Conservation (phyloP, 2,888 invertebrate species). For the Neoitamus cyanurus region DNA sequence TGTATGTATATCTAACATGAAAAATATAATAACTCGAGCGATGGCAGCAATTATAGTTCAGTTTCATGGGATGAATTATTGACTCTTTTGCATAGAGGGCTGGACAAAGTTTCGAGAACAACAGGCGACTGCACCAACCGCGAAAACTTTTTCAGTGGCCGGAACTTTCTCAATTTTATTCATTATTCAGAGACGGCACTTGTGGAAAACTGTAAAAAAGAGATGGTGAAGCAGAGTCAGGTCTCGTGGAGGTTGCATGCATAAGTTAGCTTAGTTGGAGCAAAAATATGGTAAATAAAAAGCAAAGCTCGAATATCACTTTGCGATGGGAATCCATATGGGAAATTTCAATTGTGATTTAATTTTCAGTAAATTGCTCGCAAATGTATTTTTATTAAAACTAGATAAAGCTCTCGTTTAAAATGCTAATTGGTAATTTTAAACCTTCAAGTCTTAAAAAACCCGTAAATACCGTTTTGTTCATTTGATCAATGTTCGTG, state of each 20-base stretch:
- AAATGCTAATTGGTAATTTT: too few species aligned
- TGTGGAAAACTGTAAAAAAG: background rate
- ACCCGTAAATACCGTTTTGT: too few species aligned
- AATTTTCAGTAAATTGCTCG: too few species aligned
- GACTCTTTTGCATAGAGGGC: background rate
- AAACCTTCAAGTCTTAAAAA: too few species aligned
- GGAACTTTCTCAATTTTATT: conserved; percentile 2
- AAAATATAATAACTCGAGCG: background rate
- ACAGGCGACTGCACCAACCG: background rate
- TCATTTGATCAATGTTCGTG: too few species aligned
- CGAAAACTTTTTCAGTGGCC: background rate
- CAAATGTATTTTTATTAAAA: too few species aligned
- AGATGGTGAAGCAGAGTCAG: background rate
- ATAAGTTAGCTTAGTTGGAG: background rate
- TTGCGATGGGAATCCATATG: too few species aligned
- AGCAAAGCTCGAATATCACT: background rate
- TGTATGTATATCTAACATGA: background rate
- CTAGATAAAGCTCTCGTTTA: too few species aligned
- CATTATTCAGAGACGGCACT: background rate
- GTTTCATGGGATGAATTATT: background rate
- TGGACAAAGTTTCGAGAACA: conserved; percentile 3
- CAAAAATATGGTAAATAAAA: background rate
- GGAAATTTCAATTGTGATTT: too few species aligned
- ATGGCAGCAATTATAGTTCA: background rate
- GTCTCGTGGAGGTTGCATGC: background rate